Percentiles rank a stretch among this genome's conserved stretches.
phyloP scores from a whole-genome alignment of 2,888 invertebrate genomes.

The Tipula confusa region DNA sequence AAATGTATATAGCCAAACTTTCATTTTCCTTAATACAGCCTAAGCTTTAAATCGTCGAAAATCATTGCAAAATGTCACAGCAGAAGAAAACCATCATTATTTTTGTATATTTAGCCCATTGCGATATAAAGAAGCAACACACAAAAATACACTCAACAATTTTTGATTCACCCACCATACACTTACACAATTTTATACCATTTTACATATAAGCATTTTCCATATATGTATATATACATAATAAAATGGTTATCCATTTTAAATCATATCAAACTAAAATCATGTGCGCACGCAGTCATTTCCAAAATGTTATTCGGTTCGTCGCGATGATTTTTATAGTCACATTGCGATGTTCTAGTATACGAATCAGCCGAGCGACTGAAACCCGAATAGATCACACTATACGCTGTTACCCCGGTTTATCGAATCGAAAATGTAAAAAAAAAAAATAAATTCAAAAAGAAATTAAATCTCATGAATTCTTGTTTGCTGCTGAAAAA shows the following conservation, averaged over 20 bases:
- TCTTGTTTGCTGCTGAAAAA: not conserved
- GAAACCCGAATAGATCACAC: not conserved
- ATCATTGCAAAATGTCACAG: not conserved
- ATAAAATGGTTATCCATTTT: constrained; percentile 8
- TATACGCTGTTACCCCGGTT: not conserved
- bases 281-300: not conserved
- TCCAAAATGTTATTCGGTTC: not conserved
- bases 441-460: not conserved
- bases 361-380: not conserved
- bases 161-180: not conserved
- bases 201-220: not conserved
- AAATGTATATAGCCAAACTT: too few species aligned
- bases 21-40: too few species aligned
- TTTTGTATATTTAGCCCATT: not conserved
- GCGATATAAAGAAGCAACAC: not conserved
- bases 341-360: not conserved
- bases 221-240: too few species aligned
- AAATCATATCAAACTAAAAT: not conserved
- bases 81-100: not conserved
- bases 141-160: not conserved
- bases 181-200: not conserved
- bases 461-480: not conserved
- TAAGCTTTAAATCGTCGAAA: not conserved
- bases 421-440: not conserved
- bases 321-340: not conserved